Percentiles rank a stretch among this genome's conserved stretches.
phyloP scores from a whole-genome alignment of 2,888 invertebrate species.

The Epistrophe eligans region DNA sequence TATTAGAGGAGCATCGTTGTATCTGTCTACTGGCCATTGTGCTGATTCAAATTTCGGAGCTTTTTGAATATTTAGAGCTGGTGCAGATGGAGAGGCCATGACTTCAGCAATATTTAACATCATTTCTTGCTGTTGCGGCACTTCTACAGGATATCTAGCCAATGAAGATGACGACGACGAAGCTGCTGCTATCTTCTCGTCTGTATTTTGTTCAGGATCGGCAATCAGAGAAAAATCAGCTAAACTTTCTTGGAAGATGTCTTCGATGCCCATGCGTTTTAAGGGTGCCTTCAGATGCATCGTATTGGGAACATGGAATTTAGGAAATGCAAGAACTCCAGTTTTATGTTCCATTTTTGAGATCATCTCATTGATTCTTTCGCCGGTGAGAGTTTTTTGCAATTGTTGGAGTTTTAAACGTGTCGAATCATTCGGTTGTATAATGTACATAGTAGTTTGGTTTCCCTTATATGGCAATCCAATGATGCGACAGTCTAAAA shows the following conservation, averaged over 20 bases:
- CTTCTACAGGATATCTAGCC: background rate
- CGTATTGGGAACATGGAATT: slow-evolving; percentile 88
- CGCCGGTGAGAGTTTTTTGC: slow-evolving; percentile 83
- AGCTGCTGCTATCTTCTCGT: background rate
- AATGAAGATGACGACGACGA: background rate
- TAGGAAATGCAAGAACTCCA: slow-evolving; percentile 87
- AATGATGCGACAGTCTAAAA: slow-evolving; percentile 85
- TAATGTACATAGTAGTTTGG: slow-evolving; percentile 87
- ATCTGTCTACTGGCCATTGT: slow-evolving; percentile 62
- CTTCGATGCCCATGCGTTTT: slow-evolving; percentile 86
- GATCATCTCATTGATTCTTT: slow-evolving; percentile 83
- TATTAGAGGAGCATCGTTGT: slow-evolving; percentile 67
- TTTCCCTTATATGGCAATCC: slow-evolving; percentile 88
- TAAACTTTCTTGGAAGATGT: slow-evolving; percentile 86
- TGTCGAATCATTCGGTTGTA: slow-evolving; percentile 86
- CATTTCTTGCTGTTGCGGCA: background rate
- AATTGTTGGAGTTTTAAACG: slow-evolving; percentile 83
- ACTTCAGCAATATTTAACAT: background rate
- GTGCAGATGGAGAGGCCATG: background rate
- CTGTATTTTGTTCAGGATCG: slow-evolving; percentile 23
- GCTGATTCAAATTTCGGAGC: too few relatives aligned
- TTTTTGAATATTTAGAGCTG: background rate
- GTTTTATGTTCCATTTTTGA: slow-evolving; percentile 81
- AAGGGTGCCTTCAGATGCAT: slow-evolving; percentile 86
- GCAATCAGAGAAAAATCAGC: slow-evolving; percentile 89